These are phyloP conservation scores for Tiliacea citrago DNA, from an alignment of 2,888 invertebrate genomes.

Conservation along the genomic window DNA sequence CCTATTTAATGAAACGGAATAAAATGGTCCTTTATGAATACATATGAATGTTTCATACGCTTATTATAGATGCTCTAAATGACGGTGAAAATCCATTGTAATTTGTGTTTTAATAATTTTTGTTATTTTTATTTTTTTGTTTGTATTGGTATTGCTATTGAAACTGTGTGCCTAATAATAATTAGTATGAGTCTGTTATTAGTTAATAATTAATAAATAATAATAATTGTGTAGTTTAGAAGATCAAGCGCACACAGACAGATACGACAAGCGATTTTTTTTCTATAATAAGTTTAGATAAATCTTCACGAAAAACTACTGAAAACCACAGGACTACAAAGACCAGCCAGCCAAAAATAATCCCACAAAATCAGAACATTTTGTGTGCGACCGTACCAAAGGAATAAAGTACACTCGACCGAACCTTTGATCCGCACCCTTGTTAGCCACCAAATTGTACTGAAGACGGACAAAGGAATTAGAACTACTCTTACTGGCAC, in stretches of 20 bases:
- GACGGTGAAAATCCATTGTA: background rate
- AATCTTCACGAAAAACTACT: background rate
- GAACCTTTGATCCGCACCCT: conserved; percentile 55
- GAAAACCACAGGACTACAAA: background rate
- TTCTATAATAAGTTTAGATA: background rate
- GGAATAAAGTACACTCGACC: conserved; percentile 31
- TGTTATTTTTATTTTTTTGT: too few species aligned
- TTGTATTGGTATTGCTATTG: too few species aligned
- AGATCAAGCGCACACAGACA: background rate
- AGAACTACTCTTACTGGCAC: conserved; percentile 44
- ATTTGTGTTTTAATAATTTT: too few species aligned
- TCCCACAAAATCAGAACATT: background rate
- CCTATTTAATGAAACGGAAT: background rate
- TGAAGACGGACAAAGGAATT: conserved; percentile 51
- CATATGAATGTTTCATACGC: too few species aligned
- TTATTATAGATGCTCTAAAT: background rate
- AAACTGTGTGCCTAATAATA: too few species aligned
- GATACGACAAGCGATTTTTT: too few species aligned
- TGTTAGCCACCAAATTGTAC: conserved; percentile 51
- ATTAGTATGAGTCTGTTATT: too few species aligned
- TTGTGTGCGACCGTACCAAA: conserved; percentile 2
- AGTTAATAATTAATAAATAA: too few species aligned
- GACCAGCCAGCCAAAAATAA: conserved; percentile 26
- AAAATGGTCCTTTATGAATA: background rate
- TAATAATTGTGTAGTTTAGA: too few species aligned